These are phyloP conservation scores for Drosophila pseudoananassae DNA, from an alignment of 1,140 invertebrate species.

Conservation along the genomic window DNA sequence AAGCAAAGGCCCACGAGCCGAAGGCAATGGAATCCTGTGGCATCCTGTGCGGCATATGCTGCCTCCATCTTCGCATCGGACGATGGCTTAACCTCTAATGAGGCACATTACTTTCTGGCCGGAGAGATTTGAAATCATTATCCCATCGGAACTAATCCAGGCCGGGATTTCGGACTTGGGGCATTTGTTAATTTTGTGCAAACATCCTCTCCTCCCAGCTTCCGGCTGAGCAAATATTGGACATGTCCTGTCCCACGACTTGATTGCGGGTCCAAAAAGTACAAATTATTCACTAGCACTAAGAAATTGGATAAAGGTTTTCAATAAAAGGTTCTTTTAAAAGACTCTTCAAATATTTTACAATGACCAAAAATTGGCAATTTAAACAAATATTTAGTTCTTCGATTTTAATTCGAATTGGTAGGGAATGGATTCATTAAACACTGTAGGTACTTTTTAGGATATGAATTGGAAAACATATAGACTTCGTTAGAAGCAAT, in stretches of 20 bases:
- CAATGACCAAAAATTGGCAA: no score
- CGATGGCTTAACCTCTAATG: conserved; percentile 73
- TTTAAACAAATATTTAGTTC: no score
- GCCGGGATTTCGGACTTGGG: conserved; percentile 10
- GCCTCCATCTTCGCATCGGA: conserved; percentile 13
- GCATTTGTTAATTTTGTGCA: conserved; percentile 68
- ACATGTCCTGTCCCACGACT: background rate
- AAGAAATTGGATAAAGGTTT: no score
- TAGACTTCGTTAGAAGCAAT: no score
- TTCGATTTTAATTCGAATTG: no score
- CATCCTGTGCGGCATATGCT: background rate
- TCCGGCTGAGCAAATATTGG: conserved; percentile 53
- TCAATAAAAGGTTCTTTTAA: no score
- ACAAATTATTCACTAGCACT: background rate
- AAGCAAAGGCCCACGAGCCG: conserved; percentile 6
- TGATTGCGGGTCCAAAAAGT: background rate
- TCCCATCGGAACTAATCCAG: conserved; percentile 74
- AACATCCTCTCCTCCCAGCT: conserved; percentile 52
- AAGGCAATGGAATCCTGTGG: conserved; percentile 16
- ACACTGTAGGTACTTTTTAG: no score
- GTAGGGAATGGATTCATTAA: no score
- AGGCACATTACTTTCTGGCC: conserved; percentile 74
- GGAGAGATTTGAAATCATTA: conserved; percentile 81
- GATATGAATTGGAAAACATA: no score
- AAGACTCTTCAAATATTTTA: no score